phyloP scores from a whole-genome alignment of 2,797 vertebrate genomes.

The Hozukius guyotensis region DNA sequence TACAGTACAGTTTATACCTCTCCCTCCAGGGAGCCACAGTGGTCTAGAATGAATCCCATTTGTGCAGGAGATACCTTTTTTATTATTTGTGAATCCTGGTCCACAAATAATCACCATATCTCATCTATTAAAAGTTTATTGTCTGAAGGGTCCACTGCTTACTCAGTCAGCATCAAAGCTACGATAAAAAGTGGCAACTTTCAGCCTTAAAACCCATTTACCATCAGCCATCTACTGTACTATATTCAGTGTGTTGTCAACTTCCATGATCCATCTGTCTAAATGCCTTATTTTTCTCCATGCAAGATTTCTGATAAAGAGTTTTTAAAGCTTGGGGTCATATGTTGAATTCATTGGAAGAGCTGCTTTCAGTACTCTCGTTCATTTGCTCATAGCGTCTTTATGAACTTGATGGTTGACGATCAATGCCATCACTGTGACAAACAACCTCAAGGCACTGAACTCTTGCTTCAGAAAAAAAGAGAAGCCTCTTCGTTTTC shows the following conservation, averaged over 20 bases:
- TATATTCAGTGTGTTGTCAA: not conserved
- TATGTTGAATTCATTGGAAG: not conserved
- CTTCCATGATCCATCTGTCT: not conserved
- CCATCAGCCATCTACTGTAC: not conserved
- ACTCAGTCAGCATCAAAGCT: not conserved
- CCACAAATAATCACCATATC: not conserved
- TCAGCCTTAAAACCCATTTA: not conserved
- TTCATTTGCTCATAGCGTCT: constrained; percentile 1
- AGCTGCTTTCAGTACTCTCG: not conserved
- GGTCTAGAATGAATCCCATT: not conserved
- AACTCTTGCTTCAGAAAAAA: not conserved
- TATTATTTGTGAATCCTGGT: not conserved
- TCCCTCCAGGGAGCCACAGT: not conserved
- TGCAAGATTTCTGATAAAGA: not conserved
- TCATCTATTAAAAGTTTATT: not conserved
- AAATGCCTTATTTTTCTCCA: not conserved
- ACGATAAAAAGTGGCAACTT: not conserved
- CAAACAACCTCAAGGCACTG: not conserved
- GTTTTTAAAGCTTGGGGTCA: not conserved
- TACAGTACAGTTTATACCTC: not conserved
- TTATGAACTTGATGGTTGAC: not conserved
- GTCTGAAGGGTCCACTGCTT: not conserved
- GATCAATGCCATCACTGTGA: not conserved
- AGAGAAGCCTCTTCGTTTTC: not conserved
- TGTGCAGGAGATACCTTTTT: not conserved